Percentiles rank a stretch among this genome's conserved stretches.
Conservation (phyloP, 2,888 invertebrate species). For the Erpobdella octoculata region DNA sequence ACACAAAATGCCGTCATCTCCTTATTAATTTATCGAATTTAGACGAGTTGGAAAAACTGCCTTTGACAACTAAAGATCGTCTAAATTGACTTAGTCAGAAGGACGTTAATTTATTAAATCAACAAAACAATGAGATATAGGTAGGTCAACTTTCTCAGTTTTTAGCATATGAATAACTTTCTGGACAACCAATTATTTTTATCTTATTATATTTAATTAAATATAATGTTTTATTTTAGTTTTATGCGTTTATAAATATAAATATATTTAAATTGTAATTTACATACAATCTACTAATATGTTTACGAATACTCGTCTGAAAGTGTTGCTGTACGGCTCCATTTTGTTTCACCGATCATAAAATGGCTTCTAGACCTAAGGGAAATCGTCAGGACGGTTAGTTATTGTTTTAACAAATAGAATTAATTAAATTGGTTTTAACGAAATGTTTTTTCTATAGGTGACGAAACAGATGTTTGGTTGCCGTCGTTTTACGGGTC, state of each 20-base stretch:
- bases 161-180: background rate
- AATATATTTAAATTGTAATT: background rate
- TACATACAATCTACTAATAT: background rate
- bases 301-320: too few species aligned
- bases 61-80: too few species aligned
- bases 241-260: background rate
- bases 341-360: too few species aligned
- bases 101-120: too few species aligned
- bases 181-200: background rate
- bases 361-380: too few species aligned
- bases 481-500: conserved; percentile 16
- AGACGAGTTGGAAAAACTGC: too few species aligned
- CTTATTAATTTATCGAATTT: too few species aligned
- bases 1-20: too few species aligned
- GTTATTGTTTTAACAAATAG: background rate
- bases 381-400: background rate
- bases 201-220: background rate
- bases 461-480: conserved; percentile 17
- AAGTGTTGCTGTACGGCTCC: too few species aligned
- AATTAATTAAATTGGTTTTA: background rate
- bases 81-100: too few species aligned
- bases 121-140: too few species aligned
- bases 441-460: too few species aligned
- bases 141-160: background rate
- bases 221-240: background rate